Base-by-base conservation (phyloP, 2,113 vertebrate genomes). In the Notarius quadriscutis region DNA sequence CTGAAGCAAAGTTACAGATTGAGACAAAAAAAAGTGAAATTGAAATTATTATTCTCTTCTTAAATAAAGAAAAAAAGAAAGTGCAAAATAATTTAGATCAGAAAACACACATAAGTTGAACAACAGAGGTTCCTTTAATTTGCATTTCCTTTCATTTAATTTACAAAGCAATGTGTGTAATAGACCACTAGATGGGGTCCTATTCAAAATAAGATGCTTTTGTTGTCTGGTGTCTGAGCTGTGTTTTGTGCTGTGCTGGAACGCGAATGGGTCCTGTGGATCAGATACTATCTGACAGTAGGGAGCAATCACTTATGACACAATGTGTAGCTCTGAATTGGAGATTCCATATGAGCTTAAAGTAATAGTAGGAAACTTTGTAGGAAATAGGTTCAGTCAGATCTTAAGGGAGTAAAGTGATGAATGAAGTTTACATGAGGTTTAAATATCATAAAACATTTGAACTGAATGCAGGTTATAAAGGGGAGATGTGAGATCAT, bases 121-220 rank as follows among this genome's bases (percentile, higher is more conserved):
- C 30, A 69, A 15, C 12, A 69, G 12, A 30, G 12, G 65, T 69
- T 6, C 27, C 27, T 69, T 69, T 12, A 69, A 30, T 69, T 25
- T 9, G 17, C 3, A 1, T 22, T 11, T 75, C 10, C 9, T 77
- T 50, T 77, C 30, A 34, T 34, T 34, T 34, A 0, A 12, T 48
- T 81, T 65, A 53, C 34, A 69, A 69, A 30, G 53, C 77, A 79
- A 78, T 53, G 15, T 62, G 77, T 53, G 20, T 62, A 3, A 62
- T 62, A 7, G 53, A 87, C 92, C 94, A 93, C 93, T 93, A 95
- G 94, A 90, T 93, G 93, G 92, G 53, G 87, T 89, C 92, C 60
- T 93, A 91, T 85, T 48, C 89, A 81, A 69, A 84, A n/a, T 14
- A 55, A 77, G 57, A 34, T 10, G 27, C 51, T 25, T 63, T 65